Percentiles rank a stretch among this genome's conserved stretches.
Evolutionary conservation across 1,140 invertebrate species (phyloP).

Genomic region (Cepaea nemoralis): DNA sequence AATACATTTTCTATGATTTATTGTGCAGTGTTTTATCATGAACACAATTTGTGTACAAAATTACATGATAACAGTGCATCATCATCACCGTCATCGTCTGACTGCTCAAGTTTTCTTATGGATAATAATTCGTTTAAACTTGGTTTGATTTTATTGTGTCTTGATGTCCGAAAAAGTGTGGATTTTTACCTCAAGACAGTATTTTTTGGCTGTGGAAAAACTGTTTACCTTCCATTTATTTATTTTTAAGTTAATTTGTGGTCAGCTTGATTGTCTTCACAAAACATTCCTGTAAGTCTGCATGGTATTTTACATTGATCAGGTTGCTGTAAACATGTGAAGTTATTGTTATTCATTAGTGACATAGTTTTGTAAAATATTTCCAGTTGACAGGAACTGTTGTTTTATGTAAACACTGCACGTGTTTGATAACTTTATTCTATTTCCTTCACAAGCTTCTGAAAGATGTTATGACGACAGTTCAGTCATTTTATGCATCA

Average conservation of each 20-base stretch:
- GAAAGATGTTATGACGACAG: too few relatives aligned
- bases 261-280: background rate
- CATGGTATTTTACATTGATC: too few relatives aligned
- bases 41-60: background rate
- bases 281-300: background rate
- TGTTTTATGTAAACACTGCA: too few relatives aligned
- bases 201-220: constrained; percentile 3
- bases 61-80: background rate
- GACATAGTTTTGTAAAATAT: too few relatives aligned
- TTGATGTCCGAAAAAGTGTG: background rate
- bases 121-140: background rate
- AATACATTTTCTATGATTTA: too few relatives aligned
- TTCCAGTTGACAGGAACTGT: too few relatives aligned
- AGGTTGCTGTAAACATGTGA: too few relatives aligned
- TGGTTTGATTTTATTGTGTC: background rate
- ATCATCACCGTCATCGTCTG: background rate
- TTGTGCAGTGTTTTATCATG: background rate
- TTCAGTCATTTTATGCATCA: too few relatives aligned
- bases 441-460: too few relatives aligned
- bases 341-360: too few relatives aligned
- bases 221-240: background rate
- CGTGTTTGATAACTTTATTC: too few relatives aligned
- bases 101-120: background rate
- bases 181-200: background rate
- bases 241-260: background rate